Base-by-base conservation (phyloP, 2,113 vertebrate species). In the Uria lomvia region DNA sequence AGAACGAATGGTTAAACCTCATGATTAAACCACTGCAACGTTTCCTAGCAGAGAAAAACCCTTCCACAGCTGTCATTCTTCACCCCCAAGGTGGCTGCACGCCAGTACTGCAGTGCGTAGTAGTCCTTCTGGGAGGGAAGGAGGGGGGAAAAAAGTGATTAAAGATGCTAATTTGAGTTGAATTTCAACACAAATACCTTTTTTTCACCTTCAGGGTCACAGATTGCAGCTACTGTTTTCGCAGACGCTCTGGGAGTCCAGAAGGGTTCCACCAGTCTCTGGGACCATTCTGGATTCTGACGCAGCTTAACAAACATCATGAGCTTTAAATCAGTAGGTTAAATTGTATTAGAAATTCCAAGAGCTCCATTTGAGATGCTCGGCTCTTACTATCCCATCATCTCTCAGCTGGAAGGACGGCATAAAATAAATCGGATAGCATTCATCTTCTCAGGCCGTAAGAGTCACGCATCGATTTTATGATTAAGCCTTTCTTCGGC, bases 401-500 rank as follows among this genome's bases (percentile, higher is more conserved):
- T 36, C 42, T 42, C 62, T 50, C 71, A 16, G 42, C n/a, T 79
- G 47, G 42, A 89, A 84, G 62, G 60, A 34, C 26, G 67, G 60
- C 15, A n/a, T 3, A 63, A 84, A 94, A 70, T 20, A 40, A 45
- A 73, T 32, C 34, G 78, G 74, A 34, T 6, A 72, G 66, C 23
- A 38, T 67, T 62, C 27, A 15, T 30, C 63, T 86, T 81, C 86
- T 91, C 82, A 77, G 70, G 71, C 47, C 78, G 29, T 16, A 92
- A 82, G 8, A 27, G 59, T 32, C 52, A 14, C 1, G 16, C 52
- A 68, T 19, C 43, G 75, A 74, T 88, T 92, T 86, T 86, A 90
- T 83, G 71, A 81, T 59, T 40, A 91, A 96, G 63, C 47, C 71
- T 86, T 75, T 91, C 92, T 82, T 95, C 73, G 83, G 86, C 43